Percentiles rank a stretch among this genome's conserved stretches.
These are phyloP conservation scores for Silurus glanis DNA, from an alignment of 2,113 vertebrate genomes.

Conservation along the genomic window DNA sequence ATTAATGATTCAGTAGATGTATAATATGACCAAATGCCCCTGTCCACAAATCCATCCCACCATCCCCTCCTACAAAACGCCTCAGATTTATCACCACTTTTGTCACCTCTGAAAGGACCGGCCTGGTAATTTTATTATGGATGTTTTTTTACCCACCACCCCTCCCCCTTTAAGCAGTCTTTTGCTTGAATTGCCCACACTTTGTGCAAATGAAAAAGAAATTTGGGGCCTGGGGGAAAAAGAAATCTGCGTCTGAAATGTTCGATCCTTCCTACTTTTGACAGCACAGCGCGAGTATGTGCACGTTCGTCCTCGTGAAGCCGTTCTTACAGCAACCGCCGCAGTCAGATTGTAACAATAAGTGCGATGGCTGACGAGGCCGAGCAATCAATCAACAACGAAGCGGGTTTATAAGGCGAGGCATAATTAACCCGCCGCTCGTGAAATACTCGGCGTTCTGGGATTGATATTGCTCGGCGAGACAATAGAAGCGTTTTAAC, in stretches of 20 bases:
- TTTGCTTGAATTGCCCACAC: conserved; percentile 55
- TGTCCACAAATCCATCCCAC: conserved; percentile 19
- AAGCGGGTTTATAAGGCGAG: conserved; percentile 70
- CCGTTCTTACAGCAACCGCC: conserved; percentile 63
- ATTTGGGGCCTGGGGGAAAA: conserved; percentile 46
- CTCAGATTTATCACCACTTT: conserved; percentile 52
- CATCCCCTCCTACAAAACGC: background rate
- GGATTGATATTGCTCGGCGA: conserved; percentile 51
- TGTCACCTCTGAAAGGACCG: conserved; percentile 47
- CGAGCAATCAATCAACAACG: conserved; percentile 70
- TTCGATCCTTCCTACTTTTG: conserved; percentile 37
- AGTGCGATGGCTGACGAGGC: conserved; percentile 71
- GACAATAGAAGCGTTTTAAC: conserved; percentile 51
- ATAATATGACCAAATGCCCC: conserved; percentile 12
- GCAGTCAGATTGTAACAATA: conserved; percentile 73
- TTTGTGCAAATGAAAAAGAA: conserved; percentile 59
- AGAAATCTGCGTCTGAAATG: conserved; percentile 34
- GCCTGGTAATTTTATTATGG: conserved; percentile 48
- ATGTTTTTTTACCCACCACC: conserved; percentile 11
- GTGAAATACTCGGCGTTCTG: conserved; percentile 40
- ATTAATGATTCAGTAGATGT: conserved; percentile 40
- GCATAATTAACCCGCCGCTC: conserved; percentile 74
- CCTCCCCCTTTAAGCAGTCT: conserved; percentile 30
- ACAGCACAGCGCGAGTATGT: background rate
- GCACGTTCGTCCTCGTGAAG: conserved; percentile 20